Conservation (phyloP, 2,797 vertebrate species). For the Scyliorhinus canicula region DNA sequence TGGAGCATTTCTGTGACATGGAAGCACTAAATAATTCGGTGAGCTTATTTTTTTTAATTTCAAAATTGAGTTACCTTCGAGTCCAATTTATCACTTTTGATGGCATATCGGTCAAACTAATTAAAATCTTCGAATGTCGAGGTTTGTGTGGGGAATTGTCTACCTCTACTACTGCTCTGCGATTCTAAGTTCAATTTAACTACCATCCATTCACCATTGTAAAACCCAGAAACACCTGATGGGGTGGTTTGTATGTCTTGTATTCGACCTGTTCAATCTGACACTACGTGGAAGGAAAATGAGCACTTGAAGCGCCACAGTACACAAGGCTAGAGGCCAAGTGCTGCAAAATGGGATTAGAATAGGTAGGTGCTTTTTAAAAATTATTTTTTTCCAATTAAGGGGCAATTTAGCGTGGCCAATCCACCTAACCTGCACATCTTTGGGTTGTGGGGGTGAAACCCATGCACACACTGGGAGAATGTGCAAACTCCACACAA, state of each 20-base stretch:
- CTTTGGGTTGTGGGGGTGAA: too few species aligned
- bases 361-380: too few species aligned
- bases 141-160: not conserved
- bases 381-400: too few species aligned
- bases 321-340: too few species aligned
- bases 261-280: not conserved
- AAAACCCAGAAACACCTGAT: not conserved
- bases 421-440: too few species aligned
- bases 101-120: not conserved
- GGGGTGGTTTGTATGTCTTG: not conserved
- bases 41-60: conserved; percentile 49
- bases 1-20: conserved; percentile 82
- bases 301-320: too few species aligned
- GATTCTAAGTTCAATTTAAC: not conserved
- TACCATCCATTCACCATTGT: not conserved
- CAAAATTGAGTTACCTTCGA: not conserved
- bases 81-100: not conserved
- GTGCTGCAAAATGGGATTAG: too few species aligned
- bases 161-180: not conserved
- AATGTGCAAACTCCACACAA: too few species aligned
- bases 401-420: too few species aligned
- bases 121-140: not conserved
- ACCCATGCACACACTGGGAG: too few species aligned
- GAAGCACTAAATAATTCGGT: conserved; percentile 76
- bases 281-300: not conserved